Evolutionary conservation across 2,888 invertebrate genomes (phyloP).

Genomic region (Proisotoma minuta): DNA sequence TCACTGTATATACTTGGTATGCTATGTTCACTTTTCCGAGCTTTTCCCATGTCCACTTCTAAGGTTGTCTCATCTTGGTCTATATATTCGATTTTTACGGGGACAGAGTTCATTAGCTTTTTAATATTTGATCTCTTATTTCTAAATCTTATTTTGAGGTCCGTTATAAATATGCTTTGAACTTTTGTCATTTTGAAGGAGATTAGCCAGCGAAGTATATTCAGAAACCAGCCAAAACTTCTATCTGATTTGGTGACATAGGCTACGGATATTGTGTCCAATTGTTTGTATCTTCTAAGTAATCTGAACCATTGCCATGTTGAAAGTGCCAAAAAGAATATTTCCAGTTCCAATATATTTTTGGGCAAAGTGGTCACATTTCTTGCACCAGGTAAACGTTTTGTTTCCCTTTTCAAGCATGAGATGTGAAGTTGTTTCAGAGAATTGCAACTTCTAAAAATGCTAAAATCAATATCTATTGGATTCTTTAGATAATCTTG

Average conservation of each 20-base stretch:
- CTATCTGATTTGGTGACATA: neutral
- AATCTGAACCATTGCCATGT: conserved; percentile 8
- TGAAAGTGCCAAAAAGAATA: neutral
- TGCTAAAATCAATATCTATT: neutral
- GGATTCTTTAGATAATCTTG: neutral
- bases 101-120: neutral
- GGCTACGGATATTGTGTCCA: neutral
- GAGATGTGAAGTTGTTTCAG: neutral
- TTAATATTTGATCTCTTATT: neutral
- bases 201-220: neutral
- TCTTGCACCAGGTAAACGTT: neutral
- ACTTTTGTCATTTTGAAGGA: neutral
- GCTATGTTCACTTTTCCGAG: neutral
- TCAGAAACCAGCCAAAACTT: neutral
- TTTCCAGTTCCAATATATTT: neutral
- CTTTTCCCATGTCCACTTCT: neutral
- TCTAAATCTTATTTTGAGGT: conserved; percentile 3
- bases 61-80: conserved; percentile 1
- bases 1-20: conserved; percentile 3
- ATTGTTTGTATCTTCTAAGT: neutral
- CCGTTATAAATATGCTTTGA: neutral
- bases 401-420: neutral
- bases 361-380: neutral
- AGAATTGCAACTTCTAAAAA: neutral
- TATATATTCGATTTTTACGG: neutral